Conservation (phyloP, 2,113 vertebrate genomes). For the Orientallactaga bullata region DNA sequence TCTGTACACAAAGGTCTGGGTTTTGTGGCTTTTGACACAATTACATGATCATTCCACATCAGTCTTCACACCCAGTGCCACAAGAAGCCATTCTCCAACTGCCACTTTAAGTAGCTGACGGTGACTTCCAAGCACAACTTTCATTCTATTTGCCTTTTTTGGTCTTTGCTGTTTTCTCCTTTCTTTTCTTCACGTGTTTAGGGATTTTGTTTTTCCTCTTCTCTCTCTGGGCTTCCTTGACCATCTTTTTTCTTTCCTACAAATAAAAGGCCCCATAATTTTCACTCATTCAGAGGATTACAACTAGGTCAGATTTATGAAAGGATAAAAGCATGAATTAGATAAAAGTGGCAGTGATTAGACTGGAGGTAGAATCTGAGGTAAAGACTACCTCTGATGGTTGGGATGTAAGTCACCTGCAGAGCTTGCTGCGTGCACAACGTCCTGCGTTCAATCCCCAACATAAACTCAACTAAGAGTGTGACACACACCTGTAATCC, state of each 20-base stretch:
- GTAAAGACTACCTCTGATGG: too few relatives aligned
- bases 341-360: too few relatives aligned
- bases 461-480: too few relatives aligned
- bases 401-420: too few relatives aligned
- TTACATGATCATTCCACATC: background rate
- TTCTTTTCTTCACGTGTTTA: slow-evolving; percentile 96
- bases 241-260: slow-evolving; percentile 94
- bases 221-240: slow-evolving; percentile 96
- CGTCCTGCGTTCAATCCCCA: too few relatives aligned
- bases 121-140: background rate
- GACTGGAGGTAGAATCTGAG: too few relatives aligned
- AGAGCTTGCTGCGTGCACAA: too few relatives aligned
- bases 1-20: background rate
- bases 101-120: slow-evolving; percentile 5
- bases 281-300: background rate
- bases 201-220: slow-evolving; percentile 94
- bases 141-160: slow-evolving; percentile 92
- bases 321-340: background rate
- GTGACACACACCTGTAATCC: too few relatives aligned
- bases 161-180: slow-evolving; percentile 93
- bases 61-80: background rate
- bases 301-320: background rate
- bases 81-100: background rate
- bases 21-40: background rate
- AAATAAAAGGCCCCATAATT: background rate